Conservation (phyloP, 2,113 vertebrate species). For the Saccopteryx bilineata region DNA sequence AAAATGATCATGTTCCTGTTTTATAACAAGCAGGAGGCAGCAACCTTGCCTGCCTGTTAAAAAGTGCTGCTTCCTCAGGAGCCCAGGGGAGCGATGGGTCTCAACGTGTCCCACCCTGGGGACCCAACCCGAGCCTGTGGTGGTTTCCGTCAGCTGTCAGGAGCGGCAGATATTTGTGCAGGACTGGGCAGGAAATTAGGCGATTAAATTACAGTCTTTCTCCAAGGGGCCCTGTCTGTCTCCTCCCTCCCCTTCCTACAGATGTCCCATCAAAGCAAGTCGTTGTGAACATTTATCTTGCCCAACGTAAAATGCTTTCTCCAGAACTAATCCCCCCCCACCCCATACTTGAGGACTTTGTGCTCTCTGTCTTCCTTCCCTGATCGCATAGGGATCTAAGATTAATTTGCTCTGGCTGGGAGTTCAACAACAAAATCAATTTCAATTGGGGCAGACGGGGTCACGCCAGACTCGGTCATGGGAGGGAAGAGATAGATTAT, state of each 20-base stretch:
- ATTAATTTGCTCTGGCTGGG: constrained; percentile 92
- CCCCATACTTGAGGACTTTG: constrained; percentile 88
- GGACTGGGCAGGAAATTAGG: constrained; percentile 95
- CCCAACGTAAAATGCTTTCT: constrained; percentile 92
- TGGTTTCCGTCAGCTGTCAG: constrained; percentile 96
- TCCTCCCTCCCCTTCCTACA: constrained; percentile 90
- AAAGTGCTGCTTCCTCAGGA: neutral
- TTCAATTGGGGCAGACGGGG: constrained; percentile 94
- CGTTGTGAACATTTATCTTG: constrained; percentile 95
- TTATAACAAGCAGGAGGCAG: constrained; percentile 58
- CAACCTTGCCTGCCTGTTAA: constrained; percentile 61
- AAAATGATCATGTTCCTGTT: constrained; percentile 50
- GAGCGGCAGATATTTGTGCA: constrained; percentile 91
- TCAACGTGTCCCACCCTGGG: constrained; percentile 91
- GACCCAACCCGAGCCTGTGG: constrained; percentile 92
- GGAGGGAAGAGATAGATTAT: constrained; percentile 92
- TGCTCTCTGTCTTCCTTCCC: constrained; percentile 88
- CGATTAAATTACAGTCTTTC: constrained; percentile 96
- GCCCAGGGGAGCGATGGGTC: constrained; percentile 85
- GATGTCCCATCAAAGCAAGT: constrained; percentile 95
- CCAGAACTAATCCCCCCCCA: constrained; percentile 87
- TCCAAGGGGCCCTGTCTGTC: constrained; percentile 88
- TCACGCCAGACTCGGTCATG: constrained; percentile 89
- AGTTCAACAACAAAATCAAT: constrained; percentile 97
- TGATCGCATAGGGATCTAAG: constrained; percentile 91